Base-by-base conservation (phyloP, 1,140 invertebrate species). In the Vanessa atalanta region DNA sequence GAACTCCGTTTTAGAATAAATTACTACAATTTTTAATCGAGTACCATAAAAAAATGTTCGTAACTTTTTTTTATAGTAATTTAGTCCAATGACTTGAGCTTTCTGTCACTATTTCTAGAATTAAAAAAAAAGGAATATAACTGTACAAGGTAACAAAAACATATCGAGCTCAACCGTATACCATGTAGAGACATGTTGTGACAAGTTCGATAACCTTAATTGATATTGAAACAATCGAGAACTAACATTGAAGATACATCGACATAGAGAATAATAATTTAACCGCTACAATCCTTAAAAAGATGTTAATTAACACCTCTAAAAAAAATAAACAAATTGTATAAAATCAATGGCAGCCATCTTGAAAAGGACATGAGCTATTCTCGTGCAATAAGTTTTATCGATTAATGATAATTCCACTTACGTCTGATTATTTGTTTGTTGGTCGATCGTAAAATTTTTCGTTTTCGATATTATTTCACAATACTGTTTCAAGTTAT, bases 161-260 rank as follows among this genome's bases (percentile, higher is more conserved):
- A 16, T n/a, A 55, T 16, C 51, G 5, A 55, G n/a, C 23, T 2
- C n/a, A 3, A n/a, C n/a, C 20, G 9, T 70, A 51, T 48, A 61
- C 72, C 55, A 47, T 67, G 65, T 55, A 13, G 14, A 55, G 75
- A 83, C 85, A 85, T 61, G 87, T 86, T 76, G 37, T 43, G 76
- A 88, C 86, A 89, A 74, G 86, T 89, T 88, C 82, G 79, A 66
- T 82, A 84, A 88, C 83, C 85, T 83, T 57, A 50, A 50, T 50
- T 15, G 1, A 50, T 15, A 14, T 2, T 50, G 13, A 50, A 50
- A 50, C 13, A 6, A 6, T 14, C 48, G 14, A 14, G 14, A 50
- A 50, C 14, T 50, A 50, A 5, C 48, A 15, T 15, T 12, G 48
- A 50, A 12, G 8, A 5, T 5, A 43, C 37, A 43, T 51, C 48